Percentiles rank a stretch among this genome's conserved stretches.
phyloP scores from a whole-genome alignment of 2,888 invertebrate genomes.

The Cylloceria caligata region DNA sequence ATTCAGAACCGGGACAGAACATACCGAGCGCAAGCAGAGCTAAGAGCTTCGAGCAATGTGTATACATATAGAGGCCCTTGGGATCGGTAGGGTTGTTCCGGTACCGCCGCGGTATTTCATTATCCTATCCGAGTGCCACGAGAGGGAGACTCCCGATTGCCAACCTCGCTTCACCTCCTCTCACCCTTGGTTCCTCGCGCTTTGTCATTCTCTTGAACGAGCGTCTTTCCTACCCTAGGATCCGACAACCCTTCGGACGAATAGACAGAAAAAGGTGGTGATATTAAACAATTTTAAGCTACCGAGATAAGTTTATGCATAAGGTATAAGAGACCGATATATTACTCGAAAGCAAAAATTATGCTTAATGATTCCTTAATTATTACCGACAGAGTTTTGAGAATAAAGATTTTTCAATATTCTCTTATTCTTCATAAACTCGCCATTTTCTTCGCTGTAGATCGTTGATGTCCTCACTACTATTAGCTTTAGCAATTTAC shows the following conservation, averaged over 20 bases:
- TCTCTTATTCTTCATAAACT: not conserved
- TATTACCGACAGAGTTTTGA: too few species aligned
- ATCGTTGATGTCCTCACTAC: too few species aligned
- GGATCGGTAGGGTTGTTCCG: slow-evolving; percentile 52
- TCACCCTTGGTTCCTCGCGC: slow-evolving; percentile 34
- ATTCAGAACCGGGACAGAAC: slow-evolving; percentile 17
- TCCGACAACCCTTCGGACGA: slow-evolving; percentile 9
- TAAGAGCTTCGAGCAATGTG: slow-evolving; percentile 41
- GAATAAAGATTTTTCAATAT: too few species aligned
- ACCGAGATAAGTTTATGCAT: slow-evolving; percentile 1
- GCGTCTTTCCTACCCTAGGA: slow-evolving; percentile 29
- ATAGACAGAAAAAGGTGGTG: not conserved
- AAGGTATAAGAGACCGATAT: too few species aligned
- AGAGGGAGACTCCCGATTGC: slow-evolving; percentile 34
- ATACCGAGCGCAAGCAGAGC: slow-evolving; percentile 57
- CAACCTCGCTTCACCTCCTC: not conserved
- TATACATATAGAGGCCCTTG: slow-evolving; percentile 53
- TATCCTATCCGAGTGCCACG: slow-evolving; percentile 74
- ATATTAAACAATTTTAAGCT: not conserved
- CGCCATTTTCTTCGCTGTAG: too few species aligned
- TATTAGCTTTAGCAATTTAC: too few species aligned
- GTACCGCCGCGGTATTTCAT: slow-evolving; percentile 76
- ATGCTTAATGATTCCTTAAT: too few species aligned
- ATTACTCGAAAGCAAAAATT: too few species aligned
- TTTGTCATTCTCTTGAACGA: slow-evolving; percentile 44